These are phyloP conservation scores for Pteria penguin DNA, from an alignment of 2,888 invertebrate species.

Conservation along the genomic window DNA sequence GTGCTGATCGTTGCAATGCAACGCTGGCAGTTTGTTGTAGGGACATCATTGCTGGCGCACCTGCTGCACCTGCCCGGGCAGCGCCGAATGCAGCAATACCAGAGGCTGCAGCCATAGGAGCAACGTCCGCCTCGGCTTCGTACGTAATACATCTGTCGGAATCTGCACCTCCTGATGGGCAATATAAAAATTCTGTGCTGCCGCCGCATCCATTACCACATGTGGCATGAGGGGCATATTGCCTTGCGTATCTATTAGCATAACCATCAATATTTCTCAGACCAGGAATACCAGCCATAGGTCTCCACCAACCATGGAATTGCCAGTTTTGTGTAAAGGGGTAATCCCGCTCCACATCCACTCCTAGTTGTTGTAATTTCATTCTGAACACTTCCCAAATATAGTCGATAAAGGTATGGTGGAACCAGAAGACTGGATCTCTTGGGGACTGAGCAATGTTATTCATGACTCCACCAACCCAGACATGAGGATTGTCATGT, in stretches of 20 bases:
- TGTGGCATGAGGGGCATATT: conserved; percentile 47
- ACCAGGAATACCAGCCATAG: conserved; percentile 47
- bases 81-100: not conserved
- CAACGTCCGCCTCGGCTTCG: not conserved
- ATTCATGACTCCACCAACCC: conserved; percentile 75
- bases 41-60: no score
- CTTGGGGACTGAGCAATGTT: conserved; percentile 72
- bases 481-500: conserved; percentile 69
- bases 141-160: not conserved
- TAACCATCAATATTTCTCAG: conserved; percentile 50
- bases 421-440: conserved; percentile 78
- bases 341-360: conserved; percentile 51
- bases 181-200: conserved; percentile 38
- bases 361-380: conserved; percentile 42
- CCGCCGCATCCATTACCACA: conserved; percentile 46
- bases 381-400: conserved; percentile 74
- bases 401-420: conserved; percentile 77
- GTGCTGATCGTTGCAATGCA: no score
- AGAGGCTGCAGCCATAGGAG: not conserved
- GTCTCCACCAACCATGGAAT: conserved; percentile 37
- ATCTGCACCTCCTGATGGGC: not conserved
- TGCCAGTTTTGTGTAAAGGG: conserved; percentile 42
- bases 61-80: no score
- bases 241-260: conserved; percentile 29
- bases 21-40: no score